Evolutionary conservation across 1,140 invertebrate genomes (phyloP).

Genomic region (Patella vulgata): DNA sequence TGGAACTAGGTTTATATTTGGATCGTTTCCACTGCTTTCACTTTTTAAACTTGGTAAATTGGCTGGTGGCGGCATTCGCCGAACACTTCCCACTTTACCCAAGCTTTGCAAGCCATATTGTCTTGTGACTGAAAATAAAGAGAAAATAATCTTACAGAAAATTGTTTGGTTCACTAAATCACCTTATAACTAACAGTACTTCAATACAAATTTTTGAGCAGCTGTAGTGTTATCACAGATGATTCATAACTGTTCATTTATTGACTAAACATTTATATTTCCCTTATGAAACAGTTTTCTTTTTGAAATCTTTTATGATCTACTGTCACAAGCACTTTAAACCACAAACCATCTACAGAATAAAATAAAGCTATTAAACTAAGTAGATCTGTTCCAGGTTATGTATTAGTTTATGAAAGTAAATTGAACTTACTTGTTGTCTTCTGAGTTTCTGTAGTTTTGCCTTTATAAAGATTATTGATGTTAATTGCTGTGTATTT

Average conservation of each 20-base stretch:
- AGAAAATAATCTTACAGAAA: not conserved
- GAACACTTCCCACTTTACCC: slow-evolving; percentile 95
- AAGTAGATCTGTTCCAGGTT: no score
- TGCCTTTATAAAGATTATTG: slow-evolving; percentile 94
- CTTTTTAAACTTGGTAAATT: slow-evolving; percentile 98
- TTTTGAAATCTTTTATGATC: not conserved
- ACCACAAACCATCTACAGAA: no score
- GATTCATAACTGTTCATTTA: no score
- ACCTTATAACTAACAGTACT: no score
- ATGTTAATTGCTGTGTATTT: slow-evolving; percentile 97
- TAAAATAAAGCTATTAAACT: no score
- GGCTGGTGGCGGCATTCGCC: slow-evolving; percentile 88
- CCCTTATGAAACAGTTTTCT: no score
- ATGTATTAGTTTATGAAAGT: no score
- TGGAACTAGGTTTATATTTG: slow-evolving; percentile 78
- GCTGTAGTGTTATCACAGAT: no score
- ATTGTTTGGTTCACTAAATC: not conserved
- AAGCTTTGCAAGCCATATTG: slow-evolving; percentile 99
- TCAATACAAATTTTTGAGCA: no score
- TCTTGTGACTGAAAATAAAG: slow-evolving; percentile 75
- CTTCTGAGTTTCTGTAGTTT: slow-evolving; percentile 68
- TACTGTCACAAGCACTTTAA: no score
- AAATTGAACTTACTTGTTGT: slow-evolving; percentile 61
- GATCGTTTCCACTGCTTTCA: slow-evolving; percentile 83
- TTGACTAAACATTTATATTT: no score